Evolutionary conservation across 2,888 invertebrate species (phyloP).

Genomic region (Callosobruchus maculatus): DNA sequence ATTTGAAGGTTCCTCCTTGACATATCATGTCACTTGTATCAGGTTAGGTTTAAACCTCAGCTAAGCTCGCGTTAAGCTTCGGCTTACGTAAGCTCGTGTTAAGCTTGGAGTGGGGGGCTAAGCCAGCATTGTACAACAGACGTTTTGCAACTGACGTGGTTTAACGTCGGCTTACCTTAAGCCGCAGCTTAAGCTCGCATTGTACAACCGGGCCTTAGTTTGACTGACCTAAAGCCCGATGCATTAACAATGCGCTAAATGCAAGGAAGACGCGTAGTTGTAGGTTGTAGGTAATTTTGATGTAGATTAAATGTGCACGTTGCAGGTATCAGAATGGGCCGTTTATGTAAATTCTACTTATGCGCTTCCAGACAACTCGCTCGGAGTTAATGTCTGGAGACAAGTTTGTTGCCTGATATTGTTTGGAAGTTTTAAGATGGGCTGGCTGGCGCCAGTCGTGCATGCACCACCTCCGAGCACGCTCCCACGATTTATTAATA

Average conservation of each 20-base stretch:
- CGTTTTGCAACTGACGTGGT: too few relatives aligned
- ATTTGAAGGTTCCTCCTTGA: too few relatives aligned
- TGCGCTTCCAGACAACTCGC: not conserved
- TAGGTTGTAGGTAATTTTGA: not conserved
- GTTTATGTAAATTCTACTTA: not conserved
- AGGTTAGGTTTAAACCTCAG: too few relatives aligned
- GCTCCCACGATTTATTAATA: not conserved
- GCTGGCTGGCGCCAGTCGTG: not conserved
- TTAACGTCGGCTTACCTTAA: too few relatives aligned
- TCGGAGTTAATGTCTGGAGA: not conserved
- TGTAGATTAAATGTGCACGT: not conserved
- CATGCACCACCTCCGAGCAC: not conserved
- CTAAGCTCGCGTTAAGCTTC: too few relatives aligned
- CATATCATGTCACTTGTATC: too few relatives aligned
- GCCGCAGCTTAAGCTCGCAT: too few relatives aligned
- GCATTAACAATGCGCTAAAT: not conserved
- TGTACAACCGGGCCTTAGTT: not conserved
- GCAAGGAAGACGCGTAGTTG: not conserved
- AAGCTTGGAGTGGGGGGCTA: too few relatives aligned
- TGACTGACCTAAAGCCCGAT: not conserved
- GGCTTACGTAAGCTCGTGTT: too few relatives aligned
- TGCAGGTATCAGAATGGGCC: not conserved
- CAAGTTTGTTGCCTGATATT: not conserved
- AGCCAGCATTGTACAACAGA: too few relatives aligned
- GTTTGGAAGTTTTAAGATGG: not conserved